These are phyloP conservation scores for Xylota segnis DNA, from an alignment of 2,888 invertebrate genomes.

Conservation along the genomic window DNA sequence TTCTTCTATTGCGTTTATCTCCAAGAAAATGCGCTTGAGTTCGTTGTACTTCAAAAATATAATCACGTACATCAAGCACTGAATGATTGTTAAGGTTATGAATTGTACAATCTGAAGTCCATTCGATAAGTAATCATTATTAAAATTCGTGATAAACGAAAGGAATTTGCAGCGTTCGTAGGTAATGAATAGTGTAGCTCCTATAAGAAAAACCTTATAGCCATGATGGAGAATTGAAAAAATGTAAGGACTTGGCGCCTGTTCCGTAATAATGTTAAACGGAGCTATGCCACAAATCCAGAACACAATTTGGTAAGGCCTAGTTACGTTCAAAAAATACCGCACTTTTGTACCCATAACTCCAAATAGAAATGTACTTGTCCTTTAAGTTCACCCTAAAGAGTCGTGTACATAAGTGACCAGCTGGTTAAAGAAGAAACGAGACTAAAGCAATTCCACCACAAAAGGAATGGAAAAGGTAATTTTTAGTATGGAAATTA, in stretches of 20 bases:
- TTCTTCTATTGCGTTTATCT: slow-evolving; percentile 44
- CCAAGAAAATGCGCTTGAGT: slow-evolving; percentile 25
- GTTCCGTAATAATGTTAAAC: slow-evolving; percentile 23
- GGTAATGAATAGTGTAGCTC: slow-evolving; percentile 20
- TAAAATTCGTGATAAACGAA: neutral
- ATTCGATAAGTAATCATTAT: slow-evolving; percentile 39
- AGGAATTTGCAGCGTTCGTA: slow-evolving; percentile 35
- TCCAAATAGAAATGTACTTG: neutral
- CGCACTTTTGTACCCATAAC: slow-evolving; percentile 16
- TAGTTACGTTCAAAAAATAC: slow-evolving; percentile 35
- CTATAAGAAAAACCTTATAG: slow-evolving; percentile 38
- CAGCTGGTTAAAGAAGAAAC: neutral
- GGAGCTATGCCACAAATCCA: slow-evolving; percentile 56
- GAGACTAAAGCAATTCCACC: slow-evolving; percentile 7
- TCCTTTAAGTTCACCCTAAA: neutral
- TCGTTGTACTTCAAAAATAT: slow-evolving; percentile 46
- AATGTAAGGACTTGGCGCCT: neutral
- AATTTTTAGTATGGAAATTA: slow-evolving; percentile 1
- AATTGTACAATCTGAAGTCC: slow-evolving; percentile 46
- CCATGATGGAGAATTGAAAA: slow-evolving; percentile 8
- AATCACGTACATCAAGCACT: slow-evolving; percentile 49
- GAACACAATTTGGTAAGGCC: slow-evolving; percentile 54
- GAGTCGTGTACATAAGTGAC: neutral
- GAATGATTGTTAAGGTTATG: slow-evolving; percentile 44
- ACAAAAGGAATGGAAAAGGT: neutral